Evolutionary conservation across 23 tunicate species (phyloP), one percentile per base, ranked within the genome.

Genomic region (Halocynthia aurantium): DNA sequence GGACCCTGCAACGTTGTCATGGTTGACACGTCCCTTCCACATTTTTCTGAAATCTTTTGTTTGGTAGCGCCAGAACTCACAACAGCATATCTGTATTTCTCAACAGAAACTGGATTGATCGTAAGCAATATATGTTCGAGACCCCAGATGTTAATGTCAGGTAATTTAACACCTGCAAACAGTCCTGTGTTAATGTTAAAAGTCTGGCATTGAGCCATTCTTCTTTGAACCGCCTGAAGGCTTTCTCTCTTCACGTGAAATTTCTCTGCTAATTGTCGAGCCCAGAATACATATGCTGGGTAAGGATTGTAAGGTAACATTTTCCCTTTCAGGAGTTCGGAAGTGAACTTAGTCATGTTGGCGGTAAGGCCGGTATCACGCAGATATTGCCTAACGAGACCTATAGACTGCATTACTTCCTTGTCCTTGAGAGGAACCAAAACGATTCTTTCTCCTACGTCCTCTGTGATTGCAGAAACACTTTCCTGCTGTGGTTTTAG

Each of bases 241-340:
- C 50, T 74, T 6, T 74, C 56, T 74, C 64, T 5, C 13, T 64
- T 53, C 15, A 64, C 56, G 6, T 74, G 78, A 6, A 74, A 88
- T 82, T 76, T 88, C 83, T 88, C 87, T 50, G 95, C 61, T 44
- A 88, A 22, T 53, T 76, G 65, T 17, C 80, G 31, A 73, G 83
- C 83, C 52, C 87, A 62, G 56, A 52, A 55, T 52, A 88, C 73
- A 61, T 68, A 88, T n/a, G 84, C 87, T 55, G 95, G 95, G 70
- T 88, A 88, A 12, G 95, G 95, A 83, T 88, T 88, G 81, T 88
- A 88, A 2, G 95, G 95, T 51, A 88, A 73, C 6, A 71, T 20
- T 9, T 83, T 67, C 13, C 72, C 80, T 74, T 74, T 84, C 7
- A 88, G 76, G 6, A 88, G 81, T 10, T 72, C 78, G 52, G 75